phyloP scores from a whole-genome alignment of 2,113 vertebrate species.

The Aleadryas rufinucha region DNA sequence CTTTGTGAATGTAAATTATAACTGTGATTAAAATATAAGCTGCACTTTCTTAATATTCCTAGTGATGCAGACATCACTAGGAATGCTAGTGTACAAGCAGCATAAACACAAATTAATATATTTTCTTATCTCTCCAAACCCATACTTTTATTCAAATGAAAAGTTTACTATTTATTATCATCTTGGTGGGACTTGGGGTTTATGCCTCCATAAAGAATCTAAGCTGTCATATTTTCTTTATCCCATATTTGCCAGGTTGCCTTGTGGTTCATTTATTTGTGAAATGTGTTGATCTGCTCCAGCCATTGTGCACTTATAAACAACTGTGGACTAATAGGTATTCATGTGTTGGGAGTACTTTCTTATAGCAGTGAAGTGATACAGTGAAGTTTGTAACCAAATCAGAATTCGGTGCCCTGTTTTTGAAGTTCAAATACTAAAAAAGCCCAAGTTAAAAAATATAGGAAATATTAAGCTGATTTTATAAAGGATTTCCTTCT shows the following conservation, averaged over 20 bases:
- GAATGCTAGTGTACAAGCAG: background rate
- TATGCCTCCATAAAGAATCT: conserved; percentile 24
- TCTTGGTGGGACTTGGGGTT: background rate
- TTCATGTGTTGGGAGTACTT: conserved; percentile 13
- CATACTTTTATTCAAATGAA: conserved; percentile 49
- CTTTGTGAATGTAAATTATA: conserved; percentile 48
- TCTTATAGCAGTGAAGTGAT: background rate
- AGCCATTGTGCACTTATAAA: conserved; percentile 30
- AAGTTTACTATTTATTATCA: conserved; percentile 43
- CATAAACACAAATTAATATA: conserved; percentile 49
- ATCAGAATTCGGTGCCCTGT: background rate
- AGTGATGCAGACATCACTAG: too few species aligned
- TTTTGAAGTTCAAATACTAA: background rate
- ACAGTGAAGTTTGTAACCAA: background rate
- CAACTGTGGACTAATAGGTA: conserved; percentile 1
- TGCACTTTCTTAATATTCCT: conserved; percentile 28
- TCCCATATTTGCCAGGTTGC: conserved; percentile 15
- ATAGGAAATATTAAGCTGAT: background rate
- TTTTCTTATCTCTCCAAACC: conserved; percentile 48
- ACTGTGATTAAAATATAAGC: conserved; percentile 42
- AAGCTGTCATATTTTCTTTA: conserved; percentile 25
- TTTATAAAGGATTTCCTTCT: background rate
- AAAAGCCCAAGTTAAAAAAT: background rate
- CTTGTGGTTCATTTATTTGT: conserved; percentile 29
- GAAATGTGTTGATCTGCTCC: conserved; percentile 28